Conservation (phyloP, 2,797 vertebrate genomes). For the Liasis olivaceus region DNA sequence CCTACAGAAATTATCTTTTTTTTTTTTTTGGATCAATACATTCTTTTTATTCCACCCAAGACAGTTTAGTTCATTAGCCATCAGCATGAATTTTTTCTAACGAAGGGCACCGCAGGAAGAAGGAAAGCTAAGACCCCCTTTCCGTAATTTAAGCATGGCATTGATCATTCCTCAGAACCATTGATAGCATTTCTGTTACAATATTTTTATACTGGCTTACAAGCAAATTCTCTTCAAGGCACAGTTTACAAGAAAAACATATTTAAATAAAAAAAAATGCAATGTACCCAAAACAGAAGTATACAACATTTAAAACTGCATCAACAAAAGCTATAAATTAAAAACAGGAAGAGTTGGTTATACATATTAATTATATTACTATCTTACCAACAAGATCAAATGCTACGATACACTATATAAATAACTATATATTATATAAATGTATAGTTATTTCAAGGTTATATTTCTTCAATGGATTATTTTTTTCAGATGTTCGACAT, state of each 20-base stretch:
- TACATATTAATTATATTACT: background rate
- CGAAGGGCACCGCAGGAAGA: background rate
- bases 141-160: background rate
- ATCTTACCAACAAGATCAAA: background rate
- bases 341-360: background rate
- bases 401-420: background rate
- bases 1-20: background rate
- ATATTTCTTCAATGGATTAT: background rate
- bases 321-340: background rate
- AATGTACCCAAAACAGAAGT: background rate
- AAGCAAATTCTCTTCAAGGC: background rate
- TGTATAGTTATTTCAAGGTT: background rate
- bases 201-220: background rate
- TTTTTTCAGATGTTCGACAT: background rate
- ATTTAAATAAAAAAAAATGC: background rate
- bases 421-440: background rate
- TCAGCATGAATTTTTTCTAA: background rate
- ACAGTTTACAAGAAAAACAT: background rate
- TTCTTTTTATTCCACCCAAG: background rate
- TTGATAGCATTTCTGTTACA: background rate
- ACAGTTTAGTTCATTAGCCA: background rate
- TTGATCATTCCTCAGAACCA: background rate
- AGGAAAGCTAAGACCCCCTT: background rate
- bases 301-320: background rate
- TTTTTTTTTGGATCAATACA: background rate